Evolutionary conservation across 2,113 vertebrate genomes (phyloP).

Genomic region (Ardeotis arabs): DNA sequence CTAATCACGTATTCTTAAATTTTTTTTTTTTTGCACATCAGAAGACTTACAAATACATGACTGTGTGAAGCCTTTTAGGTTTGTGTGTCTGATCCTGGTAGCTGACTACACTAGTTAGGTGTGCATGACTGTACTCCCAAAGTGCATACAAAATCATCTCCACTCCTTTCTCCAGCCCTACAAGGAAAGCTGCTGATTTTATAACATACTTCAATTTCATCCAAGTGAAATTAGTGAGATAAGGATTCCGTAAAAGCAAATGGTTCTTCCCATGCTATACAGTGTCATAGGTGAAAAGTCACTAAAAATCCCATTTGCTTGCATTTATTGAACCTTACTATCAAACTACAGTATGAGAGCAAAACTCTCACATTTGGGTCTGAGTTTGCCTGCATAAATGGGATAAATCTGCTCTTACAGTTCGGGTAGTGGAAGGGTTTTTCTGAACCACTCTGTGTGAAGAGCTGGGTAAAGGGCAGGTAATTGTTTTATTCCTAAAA

Average conservation of each 20-base stretch:
- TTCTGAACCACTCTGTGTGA: neutral
- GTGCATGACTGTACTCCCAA: neutral
- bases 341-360: neutral
- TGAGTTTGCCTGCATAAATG: neutral
- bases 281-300: neutral
- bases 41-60: neutral
- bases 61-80: constrained; percentile 13
- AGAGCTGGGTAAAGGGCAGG: neutral
- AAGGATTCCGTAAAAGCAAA: neutral
- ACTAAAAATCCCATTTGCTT: neutral
- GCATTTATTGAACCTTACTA: neutral
- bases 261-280: rapidly evolving
- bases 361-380: neutral
- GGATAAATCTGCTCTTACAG: neutral
- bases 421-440: neutral
- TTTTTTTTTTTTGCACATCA: neutral
- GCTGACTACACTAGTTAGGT: neutral
- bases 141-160: neutral
- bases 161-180: neutral
- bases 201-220: neutral
- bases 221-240: neutral
- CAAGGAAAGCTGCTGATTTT: neutral
- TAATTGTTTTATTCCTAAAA: neutral
- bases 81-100: neutral
- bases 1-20: neutral